phyloP scores from a whole-genome alignment of 2,113 vertebrate species.

The Platichthys flesus region DNA sequence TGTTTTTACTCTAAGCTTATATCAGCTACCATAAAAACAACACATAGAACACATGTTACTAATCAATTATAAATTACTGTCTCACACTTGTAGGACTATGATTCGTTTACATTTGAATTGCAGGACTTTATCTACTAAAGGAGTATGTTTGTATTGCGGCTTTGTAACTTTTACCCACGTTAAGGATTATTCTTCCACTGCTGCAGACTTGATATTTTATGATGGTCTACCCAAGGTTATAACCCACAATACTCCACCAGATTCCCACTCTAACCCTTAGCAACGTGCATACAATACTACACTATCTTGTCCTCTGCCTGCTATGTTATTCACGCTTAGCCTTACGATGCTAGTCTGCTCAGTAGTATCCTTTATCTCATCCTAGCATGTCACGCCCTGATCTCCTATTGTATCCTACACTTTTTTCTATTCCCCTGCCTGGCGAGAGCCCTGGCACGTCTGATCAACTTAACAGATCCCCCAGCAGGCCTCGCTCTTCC shows the following conservation, averaged over 20 bases:
- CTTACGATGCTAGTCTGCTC: slow-evolving; percentile 50
- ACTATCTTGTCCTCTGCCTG: slow-evolving; percentile 39
- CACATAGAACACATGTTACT: too few species aligned
- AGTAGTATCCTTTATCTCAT: slow-evolving; percentile 65
- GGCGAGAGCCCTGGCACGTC: slow-evolving; percentile 67
- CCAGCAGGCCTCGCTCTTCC: slow-evolving; percentile 74
- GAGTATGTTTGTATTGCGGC: too few species aligned
- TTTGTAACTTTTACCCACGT: background rate
- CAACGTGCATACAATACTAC: background rate
- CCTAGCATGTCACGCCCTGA: slow-evolving; percentile 62
- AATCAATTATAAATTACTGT: too few species aligned
- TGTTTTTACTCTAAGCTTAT: background rate
- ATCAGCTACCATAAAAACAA: too few species aligned
- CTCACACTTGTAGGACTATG: too few species aligned
- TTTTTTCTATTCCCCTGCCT: slow-evolving; percentile 56
- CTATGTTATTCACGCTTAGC: slow-evolving; percentile 60
- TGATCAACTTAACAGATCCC: slow-evolving; percentile 79
- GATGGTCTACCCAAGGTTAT: slow-evolving; percentile 2
- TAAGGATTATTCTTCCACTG: background rate
- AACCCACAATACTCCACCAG: slow-evolving; percentile 2
- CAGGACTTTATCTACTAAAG: too few species aligned
- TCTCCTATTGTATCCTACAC: slow-evolving; percentile 58
- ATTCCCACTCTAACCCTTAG: slow-evolving; percentile 3
- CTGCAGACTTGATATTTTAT: background rate
- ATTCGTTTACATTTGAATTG: too few species aligned